Evolutionary conservation across 2,113 vertebrate genomes (phyloP).

Genomic region (Eptesicus fuscus): DNA sequence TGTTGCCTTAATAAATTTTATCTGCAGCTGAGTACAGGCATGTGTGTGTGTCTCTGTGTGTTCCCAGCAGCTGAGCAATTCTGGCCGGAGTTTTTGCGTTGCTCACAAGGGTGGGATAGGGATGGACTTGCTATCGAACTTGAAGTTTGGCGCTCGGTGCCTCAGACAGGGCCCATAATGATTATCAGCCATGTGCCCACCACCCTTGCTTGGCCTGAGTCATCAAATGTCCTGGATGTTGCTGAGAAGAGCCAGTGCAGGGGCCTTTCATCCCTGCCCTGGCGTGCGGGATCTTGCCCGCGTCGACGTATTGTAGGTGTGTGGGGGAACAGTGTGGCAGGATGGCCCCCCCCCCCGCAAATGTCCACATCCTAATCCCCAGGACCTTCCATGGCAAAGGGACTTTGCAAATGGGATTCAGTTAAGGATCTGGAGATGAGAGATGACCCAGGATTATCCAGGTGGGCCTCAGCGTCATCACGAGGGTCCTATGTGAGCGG

Average conservation of each 20-base stretch:
- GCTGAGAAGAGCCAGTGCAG: too few species aligned
- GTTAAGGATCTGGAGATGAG: not conserved
- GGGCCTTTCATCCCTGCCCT: not conserved
- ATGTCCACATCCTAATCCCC: not conserved
- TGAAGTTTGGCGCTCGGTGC: not conserved
- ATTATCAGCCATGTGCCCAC: too few species aligned
- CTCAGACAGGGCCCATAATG: not conserved
- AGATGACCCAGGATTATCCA: not conserved
- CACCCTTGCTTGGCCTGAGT: not conserved
- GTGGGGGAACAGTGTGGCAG: too few species aligned
- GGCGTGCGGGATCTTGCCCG: not conserved
- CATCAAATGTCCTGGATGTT: too few species aligned
- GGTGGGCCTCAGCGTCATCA: not conserved
- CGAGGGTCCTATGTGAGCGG: not conserved
- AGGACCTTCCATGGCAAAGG: not conserved
- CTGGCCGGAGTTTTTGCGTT: not conserved
- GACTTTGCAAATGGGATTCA: not conserved
- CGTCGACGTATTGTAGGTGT: not conserved
- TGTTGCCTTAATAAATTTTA: constrained; percentile 47
- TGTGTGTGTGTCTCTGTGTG: not conserved
- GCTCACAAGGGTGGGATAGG: not conserved
- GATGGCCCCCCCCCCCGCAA: not conserved
- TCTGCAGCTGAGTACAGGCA: not conserved
- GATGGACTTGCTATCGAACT: not conserved
- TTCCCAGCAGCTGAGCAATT: not conserved